Base-by-base conservation (phyloP, 2,888 invertebrate genomes). In the Norana najaformis region DNA sequence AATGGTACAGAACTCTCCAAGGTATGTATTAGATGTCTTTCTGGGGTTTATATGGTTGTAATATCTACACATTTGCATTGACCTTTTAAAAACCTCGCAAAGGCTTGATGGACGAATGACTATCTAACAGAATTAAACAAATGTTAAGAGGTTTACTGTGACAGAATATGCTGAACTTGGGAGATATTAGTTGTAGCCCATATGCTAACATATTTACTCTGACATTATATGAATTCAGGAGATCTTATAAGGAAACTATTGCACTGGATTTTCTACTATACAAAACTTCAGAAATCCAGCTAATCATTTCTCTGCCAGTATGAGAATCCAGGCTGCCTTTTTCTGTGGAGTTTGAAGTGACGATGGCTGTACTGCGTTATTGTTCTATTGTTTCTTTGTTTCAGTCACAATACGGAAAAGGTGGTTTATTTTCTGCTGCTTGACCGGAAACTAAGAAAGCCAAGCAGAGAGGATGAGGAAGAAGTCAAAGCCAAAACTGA, bases 371-470 rank as follows among this genome's bases (percentile, higher is more conserved):
- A 35, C 14, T 85, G 85, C 30, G 53, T 53, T 23, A 85, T 85
- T 85, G 85, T 85, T 20, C 35, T 5, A 34, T 35, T 35, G 8
- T 11, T 88, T 30, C 47, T 90, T 90, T 53, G 30, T 95, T 95
- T 83, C 96, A 99, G 99, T 95, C 99, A 99, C 95, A 99, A 99
- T 95, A 99, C 99, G 90, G 99, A 99, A 95, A 99, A 99, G 95
- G 99, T 99, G 92, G 99, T 99, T 93, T 99, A 99, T 95, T 99
- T 99, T 95, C 96, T 99, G 90, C 96, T 99, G 90, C 95, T 99
- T 95, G 99, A 99, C 95, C 96, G 99, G 92, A 99, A 99, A 95
- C 96, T 98, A 91, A 96, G 99, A 93, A 96, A 98, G 93, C 99
- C 99, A 0, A 98, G 98, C 90, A 96, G 97, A 91, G 99, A 99